A percentile compares a stretch with the other conserved stretches of the same genome.
Evolutionary conservation across 1,140 invertebrate genomes (phyloP).

Genomic region (Pachypsylla venusta): DNA sequence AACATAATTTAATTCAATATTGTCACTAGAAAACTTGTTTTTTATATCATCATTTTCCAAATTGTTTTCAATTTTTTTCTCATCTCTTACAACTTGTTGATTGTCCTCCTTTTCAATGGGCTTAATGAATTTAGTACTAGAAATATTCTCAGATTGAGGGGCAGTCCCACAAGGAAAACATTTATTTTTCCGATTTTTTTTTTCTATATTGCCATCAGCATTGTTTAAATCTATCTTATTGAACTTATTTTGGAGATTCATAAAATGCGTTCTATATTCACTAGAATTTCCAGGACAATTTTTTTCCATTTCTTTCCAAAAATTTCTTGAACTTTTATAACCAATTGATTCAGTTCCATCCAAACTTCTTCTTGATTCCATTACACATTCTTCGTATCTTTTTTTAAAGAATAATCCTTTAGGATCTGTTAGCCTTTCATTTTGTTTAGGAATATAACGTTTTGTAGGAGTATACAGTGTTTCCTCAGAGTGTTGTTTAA

Average conservation of each 20-base stretch:
- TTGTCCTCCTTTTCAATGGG: too few species aligned
- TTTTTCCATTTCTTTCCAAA: slow-evolving; percentile 9
- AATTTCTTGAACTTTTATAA: background rate
- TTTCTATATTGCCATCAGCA: too few species aligned
- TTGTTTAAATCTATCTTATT: too few species aligned
- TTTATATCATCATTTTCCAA: too few species aligned
- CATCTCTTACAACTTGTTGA: too few species aligned
- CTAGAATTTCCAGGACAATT: background rate
- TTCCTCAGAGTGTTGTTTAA: background rate
- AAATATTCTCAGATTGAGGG: too few species aligned
- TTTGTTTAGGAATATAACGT: background rate
- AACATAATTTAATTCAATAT: too few species aligned
- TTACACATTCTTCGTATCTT: slow-evolving; percentile 4
- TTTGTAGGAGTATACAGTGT: background rate
- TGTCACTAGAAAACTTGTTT: too few species aligned
- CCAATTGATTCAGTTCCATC: background rate
- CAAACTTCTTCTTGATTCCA: background rate
- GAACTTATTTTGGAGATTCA: background rate
- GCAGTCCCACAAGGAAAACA: too few species aligned
- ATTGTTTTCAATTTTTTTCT: too few species aligned
- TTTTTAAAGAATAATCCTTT: background rate
- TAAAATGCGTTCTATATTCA: slow-evolving; percentile 6
- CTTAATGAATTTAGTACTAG: too few species aligned
- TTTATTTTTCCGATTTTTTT: background rate
- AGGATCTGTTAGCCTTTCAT: background rate